These are phyloP conservation scores for Pseudochirops corinnae DNA, from an alignment of 2,797 vertebrate species.

Conservation along the genomic window DNA sequence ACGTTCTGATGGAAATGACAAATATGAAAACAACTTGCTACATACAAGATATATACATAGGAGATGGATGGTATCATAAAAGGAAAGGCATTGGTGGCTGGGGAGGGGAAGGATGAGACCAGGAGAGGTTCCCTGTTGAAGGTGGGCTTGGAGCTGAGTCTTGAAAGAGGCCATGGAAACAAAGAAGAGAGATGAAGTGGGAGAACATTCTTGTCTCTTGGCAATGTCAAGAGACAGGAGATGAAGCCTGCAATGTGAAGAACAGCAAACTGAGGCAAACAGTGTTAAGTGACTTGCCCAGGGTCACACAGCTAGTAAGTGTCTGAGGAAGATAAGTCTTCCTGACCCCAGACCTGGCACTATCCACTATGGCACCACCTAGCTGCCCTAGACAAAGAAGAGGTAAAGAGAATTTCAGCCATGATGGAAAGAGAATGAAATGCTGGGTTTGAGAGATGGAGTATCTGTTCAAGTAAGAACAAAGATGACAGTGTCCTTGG, in stretches of 20 bases:
- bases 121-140: conserved; percentile 18
- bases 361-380: no score
- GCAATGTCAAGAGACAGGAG: no score
- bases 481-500: background rate
- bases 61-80: background rate
- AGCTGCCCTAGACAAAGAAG: background rate
- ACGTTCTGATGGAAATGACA: background rate
- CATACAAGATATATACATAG: background rate
- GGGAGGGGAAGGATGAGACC: background rate
- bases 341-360: no score
- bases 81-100: background rate
- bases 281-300: no score
- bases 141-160: background rate
- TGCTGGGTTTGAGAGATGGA: background rate
- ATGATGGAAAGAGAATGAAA: background rate
- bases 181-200: background rate
- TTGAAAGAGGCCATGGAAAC: background rate
- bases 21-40: background rate
- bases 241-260: no score
- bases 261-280: no score
- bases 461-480: no score
- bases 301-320: no score
- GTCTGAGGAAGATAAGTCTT: no score
- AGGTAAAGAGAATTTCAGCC: background rate
- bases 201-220: background rate